Base-by-base conservation (phyloP, 1,140 invertebrate genomes). In the Saxidomus purpurata region DNA sequence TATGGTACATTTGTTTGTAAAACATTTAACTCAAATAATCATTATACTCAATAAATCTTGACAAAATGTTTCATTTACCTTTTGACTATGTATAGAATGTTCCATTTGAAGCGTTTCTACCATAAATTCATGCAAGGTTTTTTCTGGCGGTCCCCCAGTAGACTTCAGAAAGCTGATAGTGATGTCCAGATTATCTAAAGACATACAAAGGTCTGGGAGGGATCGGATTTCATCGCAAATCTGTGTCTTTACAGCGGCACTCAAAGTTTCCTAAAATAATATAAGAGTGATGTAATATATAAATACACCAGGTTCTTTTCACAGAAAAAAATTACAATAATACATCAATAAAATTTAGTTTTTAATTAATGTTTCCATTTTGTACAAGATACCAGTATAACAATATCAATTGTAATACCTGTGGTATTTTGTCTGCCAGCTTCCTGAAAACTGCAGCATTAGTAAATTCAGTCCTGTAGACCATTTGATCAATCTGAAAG, bases 401-500 rank as follows among this genome's bases (percentile, higher is more conserved):
- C 4, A 6, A 59, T n/a, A 25, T n/a, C 6, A 19, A n/a, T 9
- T 59, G 25, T 4, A 59, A 38, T 81, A 94, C 94, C 93, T 94
- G 94, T 52, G 38, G 71, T 34, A 94, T 94, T 80, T 90, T 92
- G 25, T 92, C 90, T 38, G 88, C 77, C 17, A 94, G 52, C 11
- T 74, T 69, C 25, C 28, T 89, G 55, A 94, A 93, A 38, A 93
- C 81, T 9, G 74, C 74, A 81, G 92, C 92, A 91, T 92, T 92
- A 38, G 90, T 93, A 47, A 84, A 89, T n/a, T 94, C 93, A 71
- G 91, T 91, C 79, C 92, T 83, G 84, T 93, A 94, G 0, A 89
- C 86, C 89, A 94, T 92, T n/a, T 79, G 83, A 8, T 92, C 90
- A 71, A 94, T 81, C 93, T 94, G 67, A 15, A 71, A 31, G 4